These are phyloP conservation scores for Chascanopsetta lugubris DNA, from an alignment of 2,113 vertebrate genomes.

Conservation along the genomic window DNA sequence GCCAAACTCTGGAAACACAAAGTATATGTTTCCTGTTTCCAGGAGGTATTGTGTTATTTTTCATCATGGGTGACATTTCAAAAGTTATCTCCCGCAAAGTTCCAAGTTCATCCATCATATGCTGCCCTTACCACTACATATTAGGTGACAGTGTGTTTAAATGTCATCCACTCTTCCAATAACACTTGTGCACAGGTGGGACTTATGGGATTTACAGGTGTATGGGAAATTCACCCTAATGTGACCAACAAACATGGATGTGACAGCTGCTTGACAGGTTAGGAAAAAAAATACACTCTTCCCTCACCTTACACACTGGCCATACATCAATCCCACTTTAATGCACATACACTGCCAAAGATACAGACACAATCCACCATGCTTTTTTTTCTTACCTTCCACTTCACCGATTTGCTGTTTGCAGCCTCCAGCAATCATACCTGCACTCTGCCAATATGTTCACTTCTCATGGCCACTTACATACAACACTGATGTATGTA, in stretches of 20 bases:
- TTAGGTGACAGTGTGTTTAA: slow-evolving; percentile 75
- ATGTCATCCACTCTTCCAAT: slow-evolving; percentile 69
- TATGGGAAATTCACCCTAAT: slow-evolving; percentile 29
- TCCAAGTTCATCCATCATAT: slow-evolving; percentile 73
- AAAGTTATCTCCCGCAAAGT: slow-evolving; percentile 74
- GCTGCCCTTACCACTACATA: slow-evolving; percentile 62
- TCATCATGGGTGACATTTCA: slow-evolving; percentile 78
- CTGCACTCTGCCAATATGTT: no score
- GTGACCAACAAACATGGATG: slow-evolving; percentile 39
- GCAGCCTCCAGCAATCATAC: no score
- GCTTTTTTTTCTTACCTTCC: no score
- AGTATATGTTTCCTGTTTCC: slow-evolving; percentile 50
- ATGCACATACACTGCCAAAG: not conserved
- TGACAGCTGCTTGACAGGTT: not conserved
- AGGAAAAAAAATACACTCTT: not conserved
- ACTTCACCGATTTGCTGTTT: no score
- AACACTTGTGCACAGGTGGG: slow-evolving; percentile 54
- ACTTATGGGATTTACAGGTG: slow-evolving; percentile 40
- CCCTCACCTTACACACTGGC: not conserved
- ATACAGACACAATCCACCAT: no score
- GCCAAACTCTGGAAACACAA: slow-evolving; percentile 13
- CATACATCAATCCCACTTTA: not conserved
- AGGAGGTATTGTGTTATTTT: slow-evolving; percentile 48
- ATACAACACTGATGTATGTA: no score
- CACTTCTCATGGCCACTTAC: no score